Conservation (phyloP, 2,888 invertebrate genomes). For the Agrochola macilenta region DNA sequence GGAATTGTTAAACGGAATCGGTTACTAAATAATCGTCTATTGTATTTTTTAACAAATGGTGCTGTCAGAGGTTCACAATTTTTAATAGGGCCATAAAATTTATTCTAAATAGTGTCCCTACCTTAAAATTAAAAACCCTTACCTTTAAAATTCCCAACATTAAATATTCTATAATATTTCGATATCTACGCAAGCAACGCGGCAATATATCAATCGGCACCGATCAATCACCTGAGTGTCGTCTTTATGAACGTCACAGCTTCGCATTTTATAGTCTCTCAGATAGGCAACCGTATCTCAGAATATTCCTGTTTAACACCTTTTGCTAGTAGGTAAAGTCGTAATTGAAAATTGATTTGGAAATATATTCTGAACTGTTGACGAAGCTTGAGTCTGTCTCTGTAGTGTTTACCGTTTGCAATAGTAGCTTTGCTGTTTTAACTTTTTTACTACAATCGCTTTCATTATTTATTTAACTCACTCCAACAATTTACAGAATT, state of each 20-base stretch:
- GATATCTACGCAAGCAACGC: constrained; percentile 23
- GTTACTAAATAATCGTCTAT: too few species aligned
- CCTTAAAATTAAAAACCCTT: too few species aligned
- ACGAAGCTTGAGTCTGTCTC: not conserved
- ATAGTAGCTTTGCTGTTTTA: not conserved
- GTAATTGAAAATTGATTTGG: constrained; percentile 45
- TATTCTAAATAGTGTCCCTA: not conserved
- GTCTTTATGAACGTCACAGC: constrained; percentile 38
- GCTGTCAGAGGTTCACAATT: not conserved
- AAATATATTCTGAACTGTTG: not conserved
- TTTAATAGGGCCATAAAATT: not conserved
- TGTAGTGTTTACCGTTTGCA: not conserved
- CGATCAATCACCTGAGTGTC: constrained; percentile 52
- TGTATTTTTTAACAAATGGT: not conserved
- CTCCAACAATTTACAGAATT: not conserved
- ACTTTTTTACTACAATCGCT: not conserved
- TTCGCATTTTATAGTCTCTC: constrained; percentile 51
- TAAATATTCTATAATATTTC: constrained; percentile 9
- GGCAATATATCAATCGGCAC: constrained; percentile 46
- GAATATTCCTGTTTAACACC: constrained; percentile 28
- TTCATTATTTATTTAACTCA: not conserved
- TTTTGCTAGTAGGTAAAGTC: constrained; percentile 18
- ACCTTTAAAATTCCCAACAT: not conserved
- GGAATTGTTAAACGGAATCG: too few species aligned
- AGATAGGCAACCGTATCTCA: constrained; percentile 36